Base-by-base conservation (phyloP, 2,888 invertebrate species). In the Bhutanitis thaidina region DNA sequence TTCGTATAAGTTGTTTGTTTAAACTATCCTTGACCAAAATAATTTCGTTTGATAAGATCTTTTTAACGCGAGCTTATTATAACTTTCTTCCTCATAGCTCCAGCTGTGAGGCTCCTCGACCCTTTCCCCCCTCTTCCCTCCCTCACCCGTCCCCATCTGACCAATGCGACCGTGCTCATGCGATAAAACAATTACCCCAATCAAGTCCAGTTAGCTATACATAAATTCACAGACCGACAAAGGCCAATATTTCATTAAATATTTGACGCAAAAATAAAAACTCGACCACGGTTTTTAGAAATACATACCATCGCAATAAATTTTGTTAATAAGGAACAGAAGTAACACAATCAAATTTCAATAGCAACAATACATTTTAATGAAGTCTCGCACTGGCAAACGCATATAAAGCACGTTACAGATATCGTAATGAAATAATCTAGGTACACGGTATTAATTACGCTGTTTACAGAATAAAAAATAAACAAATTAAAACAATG, bases 141-240 rank as follows among this genome's bases (percentile, higher is more conserved):
- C 38, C 52, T 54, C 59, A 61, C 53, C 57, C 38, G 10, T 49
- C 52, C 54, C 57, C 38, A 54, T 64, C 74, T 77, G 73, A 69
- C 77, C 75, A 73, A 58, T 68, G 73, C 70, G 65, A 69, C 74
- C 64, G 69, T 69, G 70, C 80, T 80, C 88, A 89, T 88, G 88
- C 88, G 83, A 89, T 88, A 87, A 89, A 89, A 88, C 86, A 89
- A 89, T 88, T 87, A 88, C 84, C 77, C 71, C 77, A 73, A 72
- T 75, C 72, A 77, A 83, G 71, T 76, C 68, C 70, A 69, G 75
- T 74, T 75, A 62, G 67, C 56, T 69, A 68, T 75, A 77, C 65
- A 67, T 71, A 74, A 73, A 70, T 69, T 68, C 59, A 62, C 65
- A 69, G 67, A 64, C 67, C 63, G 64, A 67, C 72, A 34, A 69